Base-by-base conservation (phyloP, 2,113 vertebrate species). In the Lethenteron reissneri region DNA sequence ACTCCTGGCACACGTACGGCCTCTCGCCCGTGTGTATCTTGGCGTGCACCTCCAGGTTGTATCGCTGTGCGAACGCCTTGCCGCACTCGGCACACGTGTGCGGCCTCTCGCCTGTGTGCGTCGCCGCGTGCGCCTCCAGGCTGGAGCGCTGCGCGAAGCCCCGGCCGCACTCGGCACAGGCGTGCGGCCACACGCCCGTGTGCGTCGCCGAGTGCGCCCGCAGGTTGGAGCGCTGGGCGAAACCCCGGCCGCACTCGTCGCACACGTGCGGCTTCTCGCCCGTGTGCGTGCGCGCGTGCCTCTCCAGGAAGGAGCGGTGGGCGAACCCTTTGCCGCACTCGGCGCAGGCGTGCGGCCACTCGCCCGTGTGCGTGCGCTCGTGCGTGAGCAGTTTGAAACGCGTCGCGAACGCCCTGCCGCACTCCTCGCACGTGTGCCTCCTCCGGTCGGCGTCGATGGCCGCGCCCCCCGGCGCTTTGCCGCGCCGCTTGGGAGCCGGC, bases 261-360 rank as follows among this genome's bases (percentile, higher is more conserved):
- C 64, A 68, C 25, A 68, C 64, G 25, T 17, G 25, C 25, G 64
- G 64, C 64, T 25, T n/a, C 64, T 68, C 64, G 25, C 64, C 64
- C 25, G 64, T 68, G 25, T 68, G 64, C 9, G 64, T 68, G 64
- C 64, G 64, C 64, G 64, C n/a, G 64, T 68, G 64, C n/a, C 25
- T 17, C 64, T 17, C n/a, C 11, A 68, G 10, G 64, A 83, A 83
- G 72, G 83, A 81, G 9, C 76, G 75, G 68, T 82, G 75, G 76
- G 79, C 82, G 74, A 85, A 85, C 72, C 75, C 76, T 21, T 79
- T 81, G 14, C 80, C 81, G 12, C 83, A 85, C 3, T 77, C 72
- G 0, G 78, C 62, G 12, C 83, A 85, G 73, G 72, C 6, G 56
- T 78, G 77, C 0, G 80, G 82, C 70, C 80, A 80, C 77, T 83